A percentile compares a stretch with the other conserved stretches of the same genome.
Evolutionary conservation across 2,888 invertebrate genomes (phyloP).

Genomic region (Tenthredo amoena): DNA sequence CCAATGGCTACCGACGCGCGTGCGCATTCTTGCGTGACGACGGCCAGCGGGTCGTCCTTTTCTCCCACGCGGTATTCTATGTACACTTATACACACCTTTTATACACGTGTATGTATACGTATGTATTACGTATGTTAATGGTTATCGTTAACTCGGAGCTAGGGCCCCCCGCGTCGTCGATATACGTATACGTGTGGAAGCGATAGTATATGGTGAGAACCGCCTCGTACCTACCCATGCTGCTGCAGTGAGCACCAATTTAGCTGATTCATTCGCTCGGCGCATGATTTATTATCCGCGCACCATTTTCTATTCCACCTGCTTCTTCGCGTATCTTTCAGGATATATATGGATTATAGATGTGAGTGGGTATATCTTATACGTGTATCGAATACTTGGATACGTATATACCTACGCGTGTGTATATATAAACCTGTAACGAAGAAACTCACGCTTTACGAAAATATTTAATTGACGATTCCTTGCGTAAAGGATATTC

Average conservation of each 20-base stretch:
- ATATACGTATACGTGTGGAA: background rate
- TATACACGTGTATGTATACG: background rate
- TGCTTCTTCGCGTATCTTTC: constrained; percentile 1
- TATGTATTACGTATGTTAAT: background rate
- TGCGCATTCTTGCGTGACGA: constrained; percentile 69
- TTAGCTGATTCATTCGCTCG: constrained; percentile 74
- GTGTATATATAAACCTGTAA: too few species aligned
- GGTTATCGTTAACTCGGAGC: constrained; percentile 15
- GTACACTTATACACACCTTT: background rate
- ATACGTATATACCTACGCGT: background rate
- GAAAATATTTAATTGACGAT: too few species aligned
- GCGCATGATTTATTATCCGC: constrained; percentile 71
- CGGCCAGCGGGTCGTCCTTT: constrained; percentile 34
- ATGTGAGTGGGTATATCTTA: background rate
- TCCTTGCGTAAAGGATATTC: too few species aligned
- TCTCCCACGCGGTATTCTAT: constrained; percentile 4
- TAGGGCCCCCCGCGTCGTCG: constrained; percentile 27
- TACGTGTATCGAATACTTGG: background rate
- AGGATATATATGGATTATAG: background rate
- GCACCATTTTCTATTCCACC: constrained; percentile 51
- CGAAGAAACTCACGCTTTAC: too few species aligned
- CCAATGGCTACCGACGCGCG: constrained; percentile 73
- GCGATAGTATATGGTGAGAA: constrained; percentile 11
- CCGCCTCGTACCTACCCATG: constrained; percentile 18
- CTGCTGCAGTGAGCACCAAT: constrained; percentile 70